Evolutionary conservation across 2,113 vertebrate genomes (phyloP).

Genomic region (Chrysemys picta): DNA sequence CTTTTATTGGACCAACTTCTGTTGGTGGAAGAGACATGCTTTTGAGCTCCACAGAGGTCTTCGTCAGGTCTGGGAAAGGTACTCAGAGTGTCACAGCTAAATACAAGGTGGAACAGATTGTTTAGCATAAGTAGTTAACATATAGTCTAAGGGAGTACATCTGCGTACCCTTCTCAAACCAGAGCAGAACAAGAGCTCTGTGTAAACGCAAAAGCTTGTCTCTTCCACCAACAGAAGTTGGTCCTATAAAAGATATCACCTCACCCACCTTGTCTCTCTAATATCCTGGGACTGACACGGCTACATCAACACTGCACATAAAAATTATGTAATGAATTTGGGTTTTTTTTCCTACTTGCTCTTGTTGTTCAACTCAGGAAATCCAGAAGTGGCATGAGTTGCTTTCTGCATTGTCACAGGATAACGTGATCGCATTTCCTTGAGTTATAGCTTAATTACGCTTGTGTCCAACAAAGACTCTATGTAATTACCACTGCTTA

Average conservation of each 20-base stretch:
- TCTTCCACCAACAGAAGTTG: not conserved
- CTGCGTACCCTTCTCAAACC: not conserved
- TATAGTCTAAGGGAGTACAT: not conserved
- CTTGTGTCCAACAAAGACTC: not conserved
- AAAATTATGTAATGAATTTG: not conserved
- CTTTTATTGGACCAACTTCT: not conserved
- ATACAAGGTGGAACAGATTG: not conserved
- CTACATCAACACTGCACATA: not conserved
- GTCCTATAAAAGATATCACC: not conserved
- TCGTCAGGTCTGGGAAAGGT: not conserved
- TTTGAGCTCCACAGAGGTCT: not conserved
- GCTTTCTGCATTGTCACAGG: not conserved
- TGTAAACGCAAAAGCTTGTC: not conserved
- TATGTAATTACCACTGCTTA: not conserved
- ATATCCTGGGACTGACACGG: not conserved
- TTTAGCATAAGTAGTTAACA: not conserved
- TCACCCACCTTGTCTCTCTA: not conserved
- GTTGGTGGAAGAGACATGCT: not conserved
- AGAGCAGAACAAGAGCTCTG: not conserved
- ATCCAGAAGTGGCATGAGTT: not conserved
- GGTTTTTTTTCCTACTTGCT: not conserved
- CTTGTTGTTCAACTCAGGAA: not conserved
- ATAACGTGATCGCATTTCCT: not conserved
- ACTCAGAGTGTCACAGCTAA: not conserved
- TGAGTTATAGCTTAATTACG: not conserved